Percentiles rank a stretch among this genome's conserved stretches.
Conservation (phyloP, 2,113 vertebrate species). For the Arenaria interpres region DNA sequence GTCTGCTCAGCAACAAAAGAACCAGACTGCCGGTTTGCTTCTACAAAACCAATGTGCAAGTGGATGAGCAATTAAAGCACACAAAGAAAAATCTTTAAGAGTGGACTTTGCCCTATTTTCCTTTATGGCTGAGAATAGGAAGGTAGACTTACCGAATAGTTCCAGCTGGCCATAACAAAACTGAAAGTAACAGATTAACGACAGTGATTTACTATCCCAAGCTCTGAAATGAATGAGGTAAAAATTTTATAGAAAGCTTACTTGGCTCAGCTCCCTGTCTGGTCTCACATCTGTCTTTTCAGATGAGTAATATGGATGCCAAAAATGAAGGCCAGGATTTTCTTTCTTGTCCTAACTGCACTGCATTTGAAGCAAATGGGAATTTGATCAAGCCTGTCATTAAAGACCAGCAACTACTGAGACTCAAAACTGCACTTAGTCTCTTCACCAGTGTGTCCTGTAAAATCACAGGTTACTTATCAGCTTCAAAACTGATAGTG, state of each 20-base stretch:
- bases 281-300: background rate
- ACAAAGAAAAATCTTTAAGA: background rate
- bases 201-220: background rate
- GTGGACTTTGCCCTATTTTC: background rate
- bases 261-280: background rate
- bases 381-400: background rate
- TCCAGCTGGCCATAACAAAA: background rate
- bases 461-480: background rate
- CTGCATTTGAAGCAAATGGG: background rate
- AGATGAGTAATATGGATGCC: background rate
- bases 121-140: background rate
- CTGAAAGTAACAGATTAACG: background rate
- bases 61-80: background rate
- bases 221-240: background rate
- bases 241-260: background rate
- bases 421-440: background rate
- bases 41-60: background rate
- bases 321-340: background rate
- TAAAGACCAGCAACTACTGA: background rate
- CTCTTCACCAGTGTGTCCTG: background rate
- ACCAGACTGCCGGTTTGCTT: background rate
- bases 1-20: background rate
- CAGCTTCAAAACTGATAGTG: background rate
- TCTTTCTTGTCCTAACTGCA: background rate
- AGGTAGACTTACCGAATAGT: background rate